Conservation (phyloP, 2,113 vertebrate species). For the Bambusicola thoracicus region DNA sequence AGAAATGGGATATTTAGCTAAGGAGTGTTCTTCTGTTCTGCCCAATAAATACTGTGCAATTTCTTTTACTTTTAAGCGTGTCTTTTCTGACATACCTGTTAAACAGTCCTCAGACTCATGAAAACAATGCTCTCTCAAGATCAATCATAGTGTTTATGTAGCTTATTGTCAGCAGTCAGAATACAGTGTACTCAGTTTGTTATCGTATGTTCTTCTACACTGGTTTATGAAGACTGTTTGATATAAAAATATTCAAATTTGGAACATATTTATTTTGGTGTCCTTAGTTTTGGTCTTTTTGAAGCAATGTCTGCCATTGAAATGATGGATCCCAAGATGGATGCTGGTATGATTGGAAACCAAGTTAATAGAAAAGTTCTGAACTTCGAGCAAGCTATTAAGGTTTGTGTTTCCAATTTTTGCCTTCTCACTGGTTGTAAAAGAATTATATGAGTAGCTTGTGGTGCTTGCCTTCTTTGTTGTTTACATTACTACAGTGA, state of each 20-base stretch:
- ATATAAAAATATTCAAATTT: background rate
- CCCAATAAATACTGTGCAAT: background rate
- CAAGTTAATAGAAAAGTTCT: constrained; percentile 98
- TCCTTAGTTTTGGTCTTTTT: constrained; percentile 93
- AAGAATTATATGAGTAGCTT: background rate
- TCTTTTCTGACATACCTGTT: rapidly evolving
- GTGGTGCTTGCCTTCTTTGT: background rate
- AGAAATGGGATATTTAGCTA: background rate
- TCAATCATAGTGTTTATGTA: background rate
- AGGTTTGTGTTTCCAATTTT: constrained; percentile 77
- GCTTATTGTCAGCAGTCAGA: background rate
- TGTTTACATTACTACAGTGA: background rate
- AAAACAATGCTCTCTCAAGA: background rate
- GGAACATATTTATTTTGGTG: background rate
- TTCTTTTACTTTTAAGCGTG: background rate
- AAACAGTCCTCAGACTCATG: background rate
- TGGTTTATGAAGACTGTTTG: background rate
- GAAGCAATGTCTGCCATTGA: constrained; percentile 99
- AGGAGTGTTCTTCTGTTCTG: background rate
- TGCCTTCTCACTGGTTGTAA: background rate
- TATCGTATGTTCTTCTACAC: background rate
- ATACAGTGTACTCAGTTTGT: background rate
- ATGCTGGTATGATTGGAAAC: constrained; percentile 99
- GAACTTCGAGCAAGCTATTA: constrained; percentile 97
- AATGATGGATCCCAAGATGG: constrained; percentile 99